phyloP scores from a whole-genome alignment of 2,888 invertebrate species.

The Melinaea menophilus region DNA sequence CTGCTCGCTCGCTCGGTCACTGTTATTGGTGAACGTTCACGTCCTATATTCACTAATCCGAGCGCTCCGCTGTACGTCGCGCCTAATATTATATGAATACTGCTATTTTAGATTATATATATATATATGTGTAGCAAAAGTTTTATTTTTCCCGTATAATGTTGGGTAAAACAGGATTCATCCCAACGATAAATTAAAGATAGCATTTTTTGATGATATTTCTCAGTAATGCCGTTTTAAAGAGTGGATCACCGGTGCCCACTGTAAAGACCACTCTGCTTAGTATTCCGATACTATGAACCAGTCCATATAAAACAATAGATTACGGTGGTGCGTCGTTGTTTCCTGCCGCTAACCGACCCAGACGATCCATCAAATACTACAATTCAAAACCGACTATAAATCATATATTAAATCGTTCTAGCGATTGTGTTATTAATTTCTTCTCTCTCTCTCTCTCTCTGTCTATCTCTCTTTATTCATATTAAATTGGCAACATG shows the following conservation, averaged over 20 bases:
- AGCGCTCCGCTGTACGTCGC: too few species aligned
- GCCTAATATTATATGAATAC: too few species aligned
- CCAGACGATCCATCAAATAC: background rate
- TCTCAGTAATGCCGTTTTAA: background rate
- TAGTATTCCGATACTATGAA: conserved; percentile 17
- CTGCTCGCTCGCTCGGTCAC: background rate
- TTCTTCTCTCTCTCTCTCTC: too few species aligned
- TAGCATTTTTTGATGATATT: background rate
- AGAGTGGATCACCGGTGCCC: background rate
- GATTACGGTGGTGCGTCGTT: conserved; percentile 25
- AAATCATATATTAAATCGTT: too few species aligned
- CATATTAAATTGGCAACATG: too few species aligned
- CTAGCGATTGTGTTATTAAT: too few species aligned
- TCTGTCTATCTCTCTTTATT: too few species aligned
- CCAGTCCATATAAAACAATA: conserved; percentile 20
- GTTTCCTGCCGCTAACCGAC: conserved; percentile 13
- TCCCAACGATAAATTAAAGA: background rate
- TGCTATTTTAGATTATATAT: background rate
- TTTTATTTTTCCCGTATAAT: too few species aligned
- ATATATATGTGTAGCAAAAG: background rate
- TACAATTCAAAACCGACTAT: background rate
- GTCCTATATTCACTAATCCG: background rate
- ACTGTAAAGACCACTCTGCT: conserved; percentile 7
- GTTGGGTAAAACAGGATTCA: too few species aligned
- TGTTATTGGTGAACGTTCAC: background rate